phyloP scores from a whole-genome alignment of 2,113 vertebrate species.

The Lophius piscatorius region DNA sequence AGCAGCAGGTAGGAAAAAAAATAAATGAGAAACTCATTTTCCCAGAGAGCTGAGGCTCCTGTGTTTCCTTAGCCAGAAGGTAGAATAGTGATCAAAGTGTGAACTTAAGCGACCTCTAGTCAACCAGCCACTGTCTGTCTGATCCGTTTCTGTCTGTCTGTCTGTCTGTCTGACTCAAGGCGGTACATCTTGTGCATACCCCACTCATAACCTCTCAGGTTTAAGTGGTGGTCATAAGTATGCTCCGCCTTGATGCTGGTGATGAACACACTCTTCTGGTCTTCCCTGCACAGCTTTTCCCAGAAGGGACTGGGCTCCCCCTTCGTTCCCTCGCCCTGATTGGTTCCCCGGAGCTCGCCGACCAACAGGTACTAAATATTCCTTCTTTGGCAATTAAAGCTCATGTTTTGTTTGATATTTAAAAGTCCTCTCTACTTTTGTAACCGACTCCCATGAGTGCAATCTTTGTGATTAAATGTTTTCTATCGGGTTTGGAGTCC shows the following conservation, averaged over 20 bases:
- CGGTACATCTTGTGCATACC: conserved; percentile 59
- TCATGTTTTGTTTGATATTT: too few relatives aligned
- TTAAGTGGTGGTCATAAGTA: conserved; percentile 60
- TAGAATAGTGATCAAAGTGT: conserved; percentile 2
- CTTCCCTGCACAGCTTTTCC: conserved; percentile 74
- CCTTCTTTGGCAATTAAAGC: neutral
- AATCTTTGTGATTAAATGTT: too few relatives aligned
- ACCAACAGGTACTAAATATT: conserved; percentile 76
- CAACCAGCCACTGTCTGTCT: conserved; percentile 16
- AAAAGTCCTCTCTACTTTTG: too few relatives aligned
- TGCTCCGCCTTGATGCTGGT: conserved; percentile 42
- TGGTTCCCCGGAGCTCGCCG: conserved; percentile 76
- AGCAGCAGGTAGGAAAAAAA: conserved; percentile 6
- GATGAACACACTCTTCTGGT: conserved; percentile 66
- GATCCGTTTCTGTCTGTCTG: conserved; percentile 16
- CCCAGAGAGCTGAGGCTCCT: neutral
- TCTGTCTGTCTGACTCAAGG: conserved; percentile 37
- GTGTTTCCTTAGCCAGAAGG: conserved; percentile 10
- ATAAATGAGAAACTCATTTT: conserved; percentile 21
- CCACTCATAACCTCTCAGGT: conserved; percentile 36
- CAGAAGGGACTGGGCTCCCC: conserved; percentile 78
- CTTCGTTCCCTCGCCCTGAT: conserved; percentile 72
- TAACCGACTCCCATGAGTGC: too few relatives aligned
- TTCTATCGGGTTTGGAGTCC: too few relatives aligned
- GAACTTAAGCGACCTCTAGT: conserved; percentile 4